These are phyloP conservation scores for Panagrolaimus sp. DNA, from an alignment of 1,140 invertebrate species.

Conservation along the genomic window DNA sequence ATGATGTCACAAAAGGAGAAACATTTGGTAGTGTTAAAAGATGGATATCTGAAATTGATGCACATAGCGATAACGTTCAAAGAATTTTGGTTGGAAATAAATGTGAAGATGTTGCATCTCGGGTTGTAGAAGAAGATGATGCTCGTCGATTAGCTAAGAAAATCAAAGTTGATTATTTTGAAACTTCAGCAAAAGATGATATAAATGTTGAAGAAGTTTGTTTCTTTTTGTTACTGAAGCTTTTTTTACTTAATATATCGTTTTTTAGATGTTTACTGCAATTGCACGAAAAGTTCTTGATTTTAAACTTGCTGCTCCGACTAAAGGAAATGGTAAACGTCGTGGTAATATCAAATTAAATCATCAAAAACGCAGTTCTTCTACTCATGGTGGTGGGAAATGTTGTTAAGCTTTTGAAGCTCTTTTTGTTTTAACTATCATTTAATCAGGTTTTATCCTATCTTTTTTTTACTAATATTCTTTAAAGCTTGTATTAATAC, in stretches of 20 bases:
- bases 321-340: background rate
- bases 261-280: constrained; percentile 43
- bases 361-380: background rate
- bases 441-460: too few relatives aligned
- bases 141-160: constrained; percentile 90
- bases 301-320: constrained; percentile 19
- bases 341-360: constrained; percentile 11
- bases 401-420: too few relatives aligned
- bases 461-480: too few relatives aligned
- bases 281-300: constrained; percentile 40
- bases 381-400: background rate
- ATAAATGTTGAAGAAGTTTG: constrained; percentile 91
- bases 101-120: constrained; percentile 83
- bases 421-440: too few relatives aligned
- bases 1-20: constrained; percentile 96
- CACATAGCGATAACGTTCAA: constrained; percentile 98
- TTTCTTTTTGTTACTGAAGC: background rate
- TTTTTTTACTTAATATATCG: background rate
- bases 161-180: constrained; percentile 92
- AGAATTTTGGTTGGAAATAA: constrained; percentile 99
- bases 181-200: constrained; percentile 98
- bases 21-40: constrained; percentile 97
- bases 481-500: too few relatives aligned
- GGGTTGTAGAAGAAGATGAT: constrained; percentile 93
- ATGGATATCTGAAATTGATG: constrained; percentile 91